Evolutionary conservation across 2,797 vertebrate genomes (phyloP).

Genomic region (Mormyrus proboscirostris): DNA sequence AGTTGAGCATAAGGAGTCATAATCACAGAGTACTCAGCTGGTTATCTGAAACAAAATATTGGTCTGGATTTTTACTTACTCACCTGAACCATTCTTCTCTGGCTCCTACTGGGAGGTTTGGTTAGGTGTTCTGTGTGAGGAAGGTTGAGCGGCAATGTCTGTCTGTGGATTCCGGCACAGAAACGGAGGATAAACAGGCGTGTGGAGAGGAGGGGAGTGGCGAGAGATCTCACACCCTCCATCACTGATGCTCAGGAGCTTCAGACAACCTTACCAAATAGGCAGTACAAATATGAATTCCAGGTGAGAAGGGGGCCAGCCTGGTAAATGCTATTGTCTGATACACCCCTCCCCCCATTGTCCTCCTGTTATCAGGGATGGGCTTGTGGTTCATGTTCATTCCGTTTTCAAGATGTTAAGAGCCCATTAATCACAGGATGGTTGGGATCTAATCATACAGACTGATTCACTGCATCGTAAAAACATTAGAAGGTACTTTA

Average conservation of each 20-base stretch:
- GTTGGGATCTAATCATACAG: background rate
- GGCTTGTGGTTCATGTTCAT: background rate
- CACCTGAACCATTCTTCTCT: background rate
- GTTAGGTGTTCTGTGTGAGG: background rate
- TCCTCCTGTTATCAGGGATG: background rate
- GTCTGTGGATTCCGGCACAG: constrained; percentile 12
- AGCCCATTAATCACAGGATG: background rate
- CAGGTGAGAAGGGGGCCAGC: background rate
- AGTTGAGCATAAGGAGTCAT: background rate
- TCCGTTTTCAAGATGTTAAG: background rate
- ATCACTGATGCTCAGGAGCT: constrained; percentile 19
- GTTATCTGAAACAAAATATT: background rate
- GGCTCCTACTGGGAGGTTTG: background rate
- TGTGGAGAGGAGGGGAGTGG: constrained; percentile 11
- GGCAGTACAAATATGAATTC: background rate
- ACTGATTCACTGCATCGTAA: background rate
- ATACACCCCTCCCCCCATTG: background rate
- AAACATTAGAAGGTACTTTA: background rate
- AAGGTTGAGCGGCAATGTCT: background rate
- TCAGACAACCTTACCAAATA: background rate
- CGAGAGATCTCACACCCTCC: background rate
- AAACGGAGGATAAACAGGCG: constrained; percentile 24
- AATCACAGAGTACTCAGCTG: background rate
- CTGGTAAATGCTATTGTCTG: background rate
- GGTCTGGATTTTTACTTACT: background rate